Conservation (phyloP, 1,140 invertebrate genomes). For the Apis cerana region DNA sequence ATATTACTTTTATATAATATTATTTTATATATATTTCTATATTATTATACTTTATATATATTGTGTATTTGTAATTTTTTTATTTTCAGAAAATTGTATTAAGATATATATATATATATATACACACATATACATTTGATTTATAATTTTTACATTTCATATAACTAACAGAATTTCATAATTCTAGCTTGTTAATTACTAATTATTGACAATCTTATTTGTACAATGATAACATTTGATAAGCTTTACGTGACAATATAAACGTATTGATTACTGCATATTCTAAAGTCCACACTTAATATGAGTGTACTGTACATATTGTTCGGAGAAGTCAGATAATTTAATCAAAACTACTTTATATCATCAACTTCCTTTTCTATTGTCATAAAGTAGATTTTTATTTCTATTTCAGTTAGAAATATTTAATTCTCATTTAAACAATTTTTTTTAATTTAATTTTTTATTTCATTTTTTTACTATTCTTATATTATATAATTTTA, state of each 20-base stretch:
- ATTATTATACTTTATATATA: background rate
- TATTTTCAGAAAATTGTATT: background rate
- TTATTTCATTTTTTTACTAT: background rate
- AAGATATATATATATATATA: too few species aligned
- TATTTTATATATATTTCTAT: background rate
- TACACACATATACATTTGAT: background rate
- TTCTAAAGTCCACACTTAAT: slow-evolving; percentile 49
- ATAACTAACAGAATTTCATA: background rate
- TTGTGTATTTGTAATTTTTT: background rate
- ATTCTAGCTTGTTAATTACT: slow-evolving; percentile 3
- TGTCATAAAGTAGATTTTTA: background rate
- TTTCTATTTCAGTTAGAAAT: background rate
- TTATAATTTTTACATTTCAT: background rate
- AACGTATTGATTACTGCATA: slow-evolving; percentile 45
- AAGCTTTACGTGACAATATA: slow-evolving; percentile 45
- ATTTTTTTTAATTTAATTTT: background rate
- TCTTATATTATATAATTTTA: background rate
- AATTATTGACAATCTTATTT: slow-evolving; percentile 44
- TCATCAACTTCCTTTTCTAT: background rate
- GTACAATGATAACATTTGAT: slow-evolving; percentile 51
- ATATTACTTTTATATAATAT: too few species aligned
- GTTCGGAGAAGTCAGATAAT: slow-evolving; percentile 18
- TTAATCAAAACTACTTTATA: slow-evolving; percentile 16
- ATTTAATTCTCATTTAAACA: background rate
- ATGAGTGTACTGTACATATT: slow-evolving; percentile 3